Evolutionary conservation across 2,113 vertebrate species (phyloP).

Genomic region (Plestiodon gilberti): DNA sequence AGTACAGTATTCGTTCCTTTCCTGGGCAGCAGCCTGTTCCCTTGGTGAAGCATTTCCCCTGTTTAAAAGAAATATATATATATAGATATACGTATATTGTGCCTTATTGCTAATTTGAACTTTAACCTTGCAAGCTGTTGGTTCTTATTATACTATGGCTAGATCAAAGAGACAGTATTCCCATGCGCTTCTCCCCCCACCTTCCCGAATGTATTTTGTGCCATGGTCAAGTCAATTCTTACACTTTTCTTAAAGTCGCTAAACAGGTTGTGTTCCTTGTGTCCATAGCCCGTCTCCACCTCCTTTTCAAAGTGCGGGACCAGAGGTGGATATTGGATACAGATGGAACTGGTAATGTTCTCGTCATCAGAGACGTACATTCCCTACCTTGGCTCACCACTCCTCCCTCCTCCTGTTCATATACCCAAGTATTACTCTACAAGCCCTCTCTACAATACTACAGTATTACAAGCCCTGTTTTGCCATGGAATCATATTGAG

Average conservation of each 20-base stretch:
- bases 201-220: neutral
- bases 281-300: neutral
- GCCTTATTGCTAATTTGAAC: slow-evolving; percentile 31
- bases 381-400: slow-evolving; percentile 11
- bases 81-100: neutral
- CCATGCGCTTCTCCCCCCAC: neutral
- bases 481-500: neutral
- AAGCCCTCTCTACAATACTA: too few species aligned
- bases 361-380: neutral
- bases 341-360: too few species aligned
- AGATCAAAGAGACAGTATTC: neutral
- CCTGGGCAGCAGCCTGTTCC: neutral
- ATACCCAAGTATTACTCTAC: too few species aligned
- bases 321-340: neutral
- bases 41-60: neutral
- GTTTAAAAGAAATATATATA: neutral
- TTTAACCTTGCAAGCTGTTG: neutral
- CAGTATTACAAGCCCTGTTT: too few species aligned
- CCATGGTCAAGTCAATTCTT: neutral
- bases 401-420: neutral
- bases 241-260: neutral
- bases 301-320: neutral
- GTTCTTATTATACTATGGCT: neutral
- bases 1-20: neutral
- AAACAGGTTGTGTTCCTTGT: too few species aligned